Evolutionary conservation across 2,888 invertebrate species (phyloP).

Genomic region (Hirtodrosophila histrioides): DNA sequence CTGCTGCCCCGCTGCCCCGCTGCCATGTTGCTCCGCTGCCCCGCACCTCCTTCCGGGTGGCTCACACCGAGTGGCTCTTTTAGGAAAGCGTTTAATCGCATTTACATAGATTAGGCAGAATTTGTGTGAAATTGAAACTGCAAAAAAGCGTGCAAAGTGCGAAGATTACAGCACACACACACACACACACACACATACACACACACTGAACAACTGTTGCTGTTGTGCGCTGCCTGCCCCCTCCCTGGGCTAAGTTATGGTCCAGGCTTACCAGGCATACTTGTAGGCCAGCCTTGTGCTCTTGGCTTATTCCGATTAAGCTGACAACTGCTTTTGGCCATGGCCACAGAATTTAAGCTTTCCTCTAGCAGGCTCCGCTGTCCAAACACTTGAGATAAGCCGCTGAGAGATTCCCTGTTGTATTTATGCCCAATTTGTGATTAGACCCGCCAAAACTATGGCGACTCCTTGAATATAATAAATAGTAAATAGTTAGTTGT

Average conservation of each 20-base stretch:
- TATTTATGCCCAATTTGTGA: too few species aligned
- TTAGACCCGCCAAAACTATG: too few species aligned
- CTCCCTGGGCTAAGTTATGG: slow-evolving; percentile 18
- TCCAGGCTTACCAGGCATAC: slow-evolving; percentile 9
- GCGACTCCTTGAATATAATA: too few species aligned
- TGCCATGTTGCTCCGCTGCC: neutral
- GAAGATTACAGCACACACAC: slow-evolving; percentile 47
- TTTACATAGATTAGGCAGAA: slow-evolving; percentile 80
- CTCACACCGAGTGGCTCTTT: slow-evolving; percentile 36
- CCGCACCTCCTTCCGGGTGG: neutral
- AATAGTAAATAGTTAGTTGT: too few species aligned
- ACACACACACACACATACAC: slow-evolving; percentile 6
- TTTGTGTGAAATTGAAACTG: slow-evolving; percentile 80
- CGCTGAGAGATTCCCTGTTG: neutral
- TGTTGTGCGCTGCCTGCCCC: slow-evolving; percentile 7
- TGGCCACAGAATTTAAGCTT: slow-evolving; percentile 20
- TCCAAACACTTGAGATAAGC: slow-evolving; percentile 37
- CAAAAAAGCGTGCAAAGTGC: slow-evolving; percentile 73
- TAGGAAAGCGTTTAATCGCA: slow-evolving; percentile 79
- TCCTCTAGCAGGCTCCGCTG: slow-evolving; percentile 32
- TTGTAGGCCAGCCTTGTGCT: neutral
- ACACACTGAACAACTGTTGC: slow-evolving; percentile 6
- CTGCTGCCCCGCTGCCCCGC: slow-evolving; percentile 22
- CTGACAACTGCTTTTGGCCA: slow-evolving; percentile 20
- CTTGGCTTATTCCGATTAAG: slow-evolving; percentile 34